Conservation (phyloP, 2,113 vertebrate species). For the Promerops cafer region DNA sequence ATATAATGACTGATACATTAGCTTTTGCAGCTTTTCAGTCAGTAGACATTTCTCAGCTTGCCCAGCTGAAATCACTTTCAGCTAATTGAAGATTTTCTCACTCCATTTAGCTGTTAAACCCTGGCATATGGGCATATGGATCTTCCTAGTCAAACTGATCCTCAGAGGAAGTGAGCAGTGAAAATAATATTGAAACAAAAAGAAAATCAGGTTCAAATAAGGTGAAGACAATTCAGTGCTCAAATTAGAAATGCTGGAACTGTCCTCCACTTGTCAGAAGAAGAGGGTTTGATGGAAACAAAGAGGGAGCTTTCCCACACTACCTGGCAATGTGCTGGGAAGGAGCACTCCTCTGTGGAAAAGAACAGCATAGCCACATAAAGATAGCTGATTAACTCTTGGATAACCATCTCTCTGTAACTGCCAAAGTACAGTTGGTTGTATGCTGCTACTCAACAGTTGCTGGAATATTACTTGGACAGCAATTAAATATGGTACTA, state of each 20-base stretch:
- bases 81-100: constrained; percentile 54
- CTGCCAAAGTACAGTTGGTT: background rate
- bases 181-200: background rate
- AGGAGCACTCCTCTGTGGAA: background rate
- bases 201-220: background rate
- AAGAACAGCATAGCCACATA: background rate
- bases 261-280: background rate
- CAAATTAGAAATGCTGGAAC: background rate
- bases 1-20: background rate
- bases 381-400: background rate
- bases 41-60: background rate
- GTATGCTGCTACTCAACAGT: background rate
- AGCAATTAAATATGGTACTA: background rate
- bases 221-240: background rate
- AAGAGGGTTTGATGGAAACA: background rate
- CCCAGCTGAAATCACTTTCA: constrained; percentile 5
- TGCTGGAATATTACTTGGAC: background rate
- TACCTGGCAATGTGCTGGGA: background rate
- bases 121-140: background rate
- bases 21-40: background rate
- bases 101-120: constrained; percentile 25
- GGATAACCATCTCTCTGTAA: background rate
- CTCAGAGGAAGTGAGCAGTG: background rate
- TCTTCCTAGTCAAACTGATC: background rate
- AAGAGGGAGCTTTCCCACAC: background rate